Evolutionary conservation across 2,888 invertebrate genomes (phyloP), one percentile per base, ranked within the genome.

Genomic region (Epirrita christyi): DNA sequence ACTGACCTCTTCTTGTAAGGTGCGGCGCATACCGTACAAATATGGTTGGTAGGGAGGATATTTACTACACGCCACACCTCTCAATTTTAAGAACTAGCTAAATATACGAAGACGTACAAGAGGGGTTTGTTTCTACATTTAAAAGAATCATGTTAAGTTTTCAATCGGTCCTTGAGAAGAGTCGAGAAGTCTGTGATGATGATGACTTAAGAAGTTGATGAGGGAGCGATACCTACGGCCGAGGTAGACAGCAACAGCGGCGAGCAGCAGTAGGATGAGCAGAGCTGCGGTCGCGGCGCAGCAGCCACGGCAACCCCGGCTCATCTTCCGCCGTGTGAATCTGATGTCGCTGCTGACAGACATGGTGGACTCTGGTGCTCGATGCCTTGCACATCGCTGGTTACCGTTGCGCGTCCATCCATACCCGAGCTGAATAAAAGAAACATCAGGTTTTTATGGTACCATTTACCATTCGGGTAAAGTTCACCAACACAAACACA

Each of bases 261-360:
- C 85, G 0, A 92, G 79, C 41, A 98, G 93, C 29, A 97, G 93
- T 64, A 97, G 94, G 62, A 97, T 93, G 48, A 98, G 93, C 76
- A 97, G 95, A 13, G 96, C 96, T 32, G 97, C 96, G 59, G 97
- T 93, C 56, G 97, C 95, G 72, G 96, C 97, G 85, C 97, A 97
- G 73, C 97, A 97, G 72, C 97, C 97, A 76, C 96, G 95, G 83
- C 97, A 96, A 68, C 97, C 96, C 53, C 96, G 95, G 66, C 96
- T 96, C 68, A 97, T 93, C 87, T 97, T 97, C 74, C 96, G 94
- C 51, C 96, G 93, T 11, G 97, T 97, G 86, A 97, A 97, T 68
- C 97, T 93, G 81, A 97, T 97, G 86, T 97, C 97, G 72, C 97
- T 97, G 92, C 97, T 96, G 67, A 96, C 96, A 0, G 97, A 96